Percentiles rank a stretch among this genome's conserved stretches.
Conservation (phyloP, 2,113 vertebrate genomes). For the Syngnathus typhle region DNA sequence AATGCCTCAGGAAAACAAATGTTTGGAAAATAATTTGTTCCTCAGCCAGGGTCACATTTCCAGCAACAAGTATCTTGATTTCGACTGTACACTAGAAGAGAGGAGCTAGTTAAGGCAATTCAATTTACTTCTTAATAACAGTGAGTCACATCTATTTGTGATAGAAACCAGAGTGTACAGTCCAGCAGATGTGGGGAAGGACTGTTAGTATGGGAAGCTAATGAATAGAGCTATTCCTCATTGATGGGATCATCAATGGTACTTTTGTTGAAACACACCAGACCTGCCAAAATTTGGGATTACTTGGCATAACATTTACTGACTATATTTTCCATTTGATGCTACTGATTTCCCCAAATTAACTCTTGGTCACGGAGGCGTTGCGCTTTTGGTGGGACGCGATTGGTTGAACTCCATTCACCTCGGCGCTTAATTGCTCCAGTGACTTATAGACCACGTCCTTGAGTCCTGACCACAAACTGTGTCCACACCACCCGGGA, state of each 20-base stretch:
- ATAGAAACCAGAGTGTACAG: neutral
- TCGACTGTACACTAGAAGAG: neutral
- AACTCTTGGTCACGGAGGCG: neutral
- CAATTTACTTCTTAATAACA: neutral
- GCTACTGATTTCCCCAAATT: neutral
- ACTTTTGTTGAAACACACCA: slow-evolving; percentile 37
- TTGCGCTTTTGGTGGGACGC: neutral
- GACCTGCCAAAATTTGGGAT: slow-evolving; percentile 26
- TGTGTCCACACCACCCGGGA: neutral
- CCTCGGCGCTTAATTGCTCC: neutral
- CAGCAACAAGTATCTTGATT: slow-evolving; percentile 12
- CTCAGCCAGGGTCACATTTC: slow-evolving; percentile 15
- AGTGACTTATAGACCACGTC: neutral
- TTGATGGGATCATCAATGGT: slow-evolving; percentile 30
- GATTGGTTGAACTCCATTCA: neutral
- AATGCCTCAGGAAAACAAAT: slow-evolving; percentile 12
- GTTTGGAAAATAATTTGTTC: neutral
- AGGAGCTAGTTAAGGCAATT: slow-evolving; percentile 16
- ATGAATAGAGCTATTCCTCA: neutral
- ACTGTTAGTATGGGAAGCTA: neutral
- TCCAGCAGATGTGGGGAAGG: neutral
- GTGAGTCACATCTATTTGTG: neutral
- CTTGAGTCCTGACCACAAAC: neutral
- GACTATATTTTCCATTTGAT: neutral
- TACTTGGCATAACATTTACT: neutral